A percentile compares a stretch with the other conserved stretches of the same genome.
These are phyloP conservation scores for Empis stercorea DNA, from an alignment of 2,888 invertebrate species.

Conservation along the genomic window DNA sequence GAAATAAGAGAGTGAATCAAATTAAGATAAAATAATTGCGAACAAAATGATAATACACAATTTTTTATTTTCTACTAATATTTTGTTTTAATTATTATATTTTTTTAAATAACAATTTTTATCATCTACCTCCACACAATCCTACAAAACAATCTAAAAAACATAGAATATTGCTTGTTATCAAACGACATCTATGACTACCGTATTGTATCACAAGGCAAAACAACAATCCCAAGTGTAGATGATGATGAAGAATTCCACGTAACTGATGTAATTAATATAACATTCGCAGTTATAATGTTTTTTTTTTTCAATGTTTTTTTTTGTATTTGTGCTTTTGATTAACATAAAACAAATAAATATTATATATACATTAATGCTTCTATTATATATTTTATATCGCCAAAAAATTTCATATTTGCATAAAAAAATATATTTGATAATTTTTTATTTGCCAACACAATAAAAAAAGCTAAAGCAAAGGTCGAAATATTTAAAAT, in stretches of 20 bases:
- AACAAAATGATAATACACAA: too few species aligned
- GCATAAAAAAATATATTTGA: too few species aligned
- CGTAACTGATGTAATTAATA: conserved; percentile 61
- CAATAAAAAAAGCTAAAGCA: too few species aligned
- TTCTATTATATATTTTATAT: background rate
- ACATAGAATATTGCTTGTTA: conserved; percentile 57
- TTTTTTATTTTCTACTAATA: too few species aligned
- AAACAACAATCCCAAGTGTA: conserved; percentile 78
- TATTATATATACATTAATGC: background rate
- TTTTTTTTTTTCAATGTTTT: background rate
- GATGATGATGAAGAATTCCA: conserved; percentile 82
- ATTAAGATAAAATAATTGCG: too few species aligned
- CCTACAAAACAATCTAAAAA: background rate
- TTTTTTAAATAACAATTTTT: too few species aligned
- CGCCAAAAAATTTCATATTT: background rate
- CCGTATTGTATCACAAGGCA: conserved; percentile 86
- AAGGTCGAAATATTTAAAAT: too few species aligned
- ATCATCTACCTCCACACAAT: too few species aligned
- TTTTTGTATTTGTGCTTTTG: background rate
- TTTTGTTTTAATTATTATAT: too few species aligned
- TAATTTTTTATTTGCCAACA: too few species aligned
- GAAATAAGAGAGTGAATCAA: too few species aligned
- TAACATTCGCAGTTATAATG: background rate
- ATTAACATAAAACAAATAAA: background rate
- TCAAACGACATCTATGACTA: conserved; percentile 71